Conservation (phyloP, 2,113 vertebrate genomes). For the Polypterus bichir region DNA sequence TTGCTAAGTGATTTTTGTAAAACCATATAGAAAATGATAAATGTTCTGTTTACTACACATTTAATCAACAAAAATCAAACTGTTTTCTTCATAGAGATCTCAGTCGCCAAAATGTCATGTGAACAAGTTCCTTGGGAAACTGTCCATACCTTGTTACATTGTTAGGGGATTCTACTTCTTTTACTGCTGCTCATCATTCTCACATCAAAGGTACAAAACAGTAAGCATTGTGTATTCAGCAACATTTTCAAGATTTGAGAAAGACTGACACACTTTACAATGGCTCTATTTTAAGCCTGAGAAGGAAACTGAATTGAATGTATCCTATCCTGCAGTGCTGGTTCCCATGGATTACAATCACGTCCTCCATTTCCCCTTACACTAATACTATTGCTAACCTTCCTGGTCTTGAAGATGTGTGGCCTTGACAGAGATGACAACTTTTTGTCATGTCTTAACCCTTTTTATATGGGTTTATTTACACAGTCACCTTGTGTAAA, state of each 20-base stretch:
- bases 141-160: slow-evolving; percentile 26
- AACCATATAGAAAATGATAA: no score
- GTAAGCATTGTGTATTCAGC: slow-evolving; percentile 76
- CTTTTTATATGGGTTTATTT: slow-evolving; percentile 42
- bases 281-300: slow-evolving; percentile 95
- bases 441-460: slow-evolving; percentile 43
- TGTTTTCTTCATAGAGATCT: no score
- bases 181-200: slow-evolving; percentile 73
- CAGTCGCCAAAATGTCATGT: not conserved
- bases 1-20: no score
- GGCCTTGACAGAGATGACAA: slow-evolving; percentile 55
- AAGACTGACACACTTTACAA: slow-evolving; percentile 92
- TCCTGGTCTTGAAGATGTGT: slow-evolving; percentile 56
- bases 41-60: no score
- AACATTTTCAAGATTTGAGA: slow-evolving; percentile 77
- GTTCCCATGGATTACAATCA: slow-evolving; percentile 97
- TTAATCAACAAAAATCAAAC: no score
- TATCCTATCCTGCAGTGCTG: slow-evolving; percentile 94
- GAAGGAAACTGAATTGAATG: slow-evolving; percentile 98
- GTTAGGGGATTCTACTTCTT: slow-evolving; percentile 42
- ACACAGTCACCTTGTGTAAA: slow-evolving; percentile 20
- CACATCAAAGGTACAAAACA: slow-evolving; percentile 80
- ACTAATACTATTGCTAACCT: slow-evolving; percentile 47
- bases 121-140: slow-evolving; percentile 27
- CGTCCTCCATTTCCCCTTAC: slow-evolving; percentile 73